Percentiles rank a stretch among this genome's conserved stretches.
phyloP scores from a whole-genome alignment of 2,888 invertebrate genomes.

The Orthosia incerta region DNA sequence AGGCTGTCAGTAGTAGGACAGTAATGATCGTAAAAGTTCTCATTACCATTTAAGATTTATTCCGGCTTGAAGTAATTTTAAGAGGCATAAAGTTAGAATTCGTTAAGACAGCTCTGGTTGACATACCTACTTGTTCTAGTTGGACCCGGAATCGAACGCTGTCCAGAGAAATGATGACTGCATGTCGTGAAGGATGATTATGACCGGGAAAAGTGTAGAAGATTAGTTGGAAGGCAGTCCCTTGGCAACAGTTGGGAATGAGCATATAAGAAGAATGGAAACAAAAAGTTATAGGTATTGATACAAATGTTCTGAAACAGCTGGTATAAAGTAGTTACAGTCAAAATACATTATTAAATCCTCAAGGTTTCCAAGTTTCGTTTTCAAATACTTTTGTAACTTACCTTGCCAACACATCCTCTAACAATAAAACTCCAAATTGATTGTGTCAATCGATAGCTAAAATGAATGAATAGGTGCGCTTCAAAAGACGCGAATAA shows the following conservation, averaged over 20 bases:
- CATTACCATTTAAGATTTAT: slow-evolving; percentile 55
- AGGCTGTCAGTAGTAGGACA: slow-evolving; percentile 58
- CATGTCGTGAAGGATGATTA: slow-evolving; percentile 17
- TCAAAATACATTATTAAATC: neutral
- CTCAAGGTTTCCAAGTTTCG: neutral
- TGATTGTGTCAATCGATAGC: neutral
- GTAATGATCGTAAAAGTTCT: slow-evolving; percentile 62
- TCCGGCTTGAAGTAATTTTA: slow-evolving; percentile 34
- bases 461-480: neutral
- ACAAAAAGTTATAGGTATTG: neutral
- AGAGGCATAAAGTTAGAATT: slow-evolving; percentile 19
- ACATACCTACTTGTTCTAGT: slow-evolving; percentile 31
- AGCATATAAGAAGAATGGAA: slow-evolving; percentile 20
- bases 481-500: slow-evolving; percentile 9
- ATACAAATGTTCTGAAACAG: neutral
- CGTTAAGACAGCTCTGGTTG: slow-evolving; percentile 4
- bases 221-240: slow-evolving; percentile 44
- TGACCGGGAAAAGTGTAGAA: slow-evolving; percentile 30
- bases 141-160: slow-evolving; percentile 13
- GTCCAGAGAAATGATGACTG: slow-evolving; percentile 21
- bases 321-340: neutral
- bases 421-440: neutral
- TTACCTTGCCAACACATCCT: neutral
- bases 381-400: neutral
- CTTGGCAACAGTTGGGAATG: slow-evolving; percentile 28